phyloP scores from a whole-genome alignment of 2,888 invertebrate species.

The Plagodis pulveraria region DNA sequence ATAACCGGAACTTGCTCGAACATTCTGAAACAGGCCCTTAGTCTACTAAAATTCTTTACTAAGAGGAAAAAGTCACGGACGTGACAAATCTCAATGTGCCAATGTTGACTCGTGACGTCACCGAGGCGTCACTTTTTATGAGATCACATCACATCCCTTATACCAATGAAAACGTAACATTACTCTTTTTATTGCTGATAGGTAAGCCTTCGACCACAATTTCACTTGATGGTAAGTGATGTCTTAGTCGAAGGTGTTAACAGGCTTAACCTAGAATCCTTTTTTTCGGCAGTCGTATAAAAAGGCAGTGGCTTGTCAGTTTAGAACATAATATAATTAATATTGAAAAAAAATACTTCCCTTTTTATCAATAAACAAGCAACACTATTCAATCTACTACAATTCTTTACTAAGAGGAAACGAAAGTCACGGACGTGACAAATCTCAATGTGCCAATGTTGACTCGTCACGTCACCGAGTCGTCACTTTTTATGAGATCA shows the following conservation, averaged over 20 bases:
- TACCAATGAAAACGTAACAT: too few species aligned
- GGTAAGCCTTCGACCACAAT: too few species aligned
- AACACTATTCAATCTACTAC: background rate
- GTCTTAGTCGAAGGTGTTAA: too few species aligned
- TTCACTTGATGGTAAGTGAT: too few species aligned
- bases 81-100: conserved; percentile 23
- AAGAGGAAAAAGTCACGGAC: conserved; percentile 6
- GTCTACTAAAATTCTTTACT: background rate
- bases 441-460: conserved; percentile 24
- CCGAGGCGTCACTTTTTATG: conserved; percentile 24
- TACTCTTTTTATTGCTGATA: too few species aligned
- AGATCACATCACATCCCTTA: conserved; percentile 28
- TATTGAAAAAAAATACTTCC: background rate
- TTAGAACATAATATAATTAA: too few species aligned
- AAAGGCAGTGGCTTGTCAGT: too few species aligned
- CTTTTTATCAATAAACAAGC: background rate
- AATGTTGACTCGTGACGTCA: conserved; percentile 18
- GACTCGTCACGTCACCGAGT: conserved; percentile 12
- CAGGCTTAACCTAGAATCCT: too few species aligned
- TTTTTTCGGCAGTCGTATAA: too few species aligned
- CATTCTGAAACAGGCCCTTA: too few species aligned
- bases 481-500: conserved; percentile 29
- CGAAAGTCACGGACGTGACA: conserved; percentile 7
- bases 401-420: conserved; percentile 6
- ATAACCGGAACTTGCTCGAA: too few species aligned